A percentile compares a stretch with the other conserved stretches of the same genome.
Conservation (phyloP, 2,888 invertebrate genomes). For the Bhutanitis thaidina region DNA sequence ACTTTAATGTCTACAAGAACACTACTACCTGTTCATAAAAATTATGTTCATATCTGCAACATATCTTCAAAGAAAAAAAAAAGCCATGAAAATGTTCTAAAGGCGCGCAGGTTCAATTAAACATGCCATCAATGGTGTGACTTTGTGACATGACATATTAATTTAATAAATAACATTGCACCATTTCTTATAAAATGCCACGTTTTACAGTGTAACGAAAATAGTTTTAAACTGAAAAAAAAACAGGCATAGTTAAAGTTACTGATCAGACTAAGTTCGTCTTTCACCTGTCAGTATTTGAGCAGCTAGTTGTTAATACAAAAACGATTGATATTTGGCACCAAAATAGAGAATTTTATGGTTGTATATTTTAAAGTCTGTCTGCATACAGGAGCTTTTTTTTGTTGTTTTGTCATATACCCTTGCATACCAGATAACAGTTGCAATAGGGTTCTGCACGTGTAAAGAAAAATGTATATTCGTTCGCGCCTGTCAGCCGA, state of each 20-base stretch:
- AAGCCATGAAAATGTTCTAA: neutral
- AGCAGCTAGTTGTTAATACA: neutral
- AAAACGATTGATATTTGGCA: neutral
- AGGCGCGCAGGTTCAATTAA: neutral
- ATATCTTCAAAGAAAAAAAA: neutral
- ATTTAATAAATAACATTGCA: neutral
- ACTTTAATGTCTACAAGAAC: no score
- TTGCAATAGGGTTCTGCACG: no score
- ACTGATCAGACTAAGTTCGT: neutral
- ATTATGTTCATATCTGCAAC: neutral
- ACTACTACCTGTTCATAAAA: no score
- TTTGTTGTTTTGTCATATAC: no score
- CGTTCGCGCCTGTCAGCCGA: no score
- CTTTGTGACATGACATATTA: neutral
- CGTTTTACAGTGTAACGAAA: neutral
- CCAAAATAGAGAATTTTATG: neutral
- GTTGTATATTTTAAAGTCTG: neutral
- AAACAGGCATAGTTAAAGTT: neutral
- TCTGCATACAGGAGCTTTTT: no score
- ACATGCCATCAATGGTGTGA: neutral
- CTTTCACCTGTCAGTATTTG: neutral
- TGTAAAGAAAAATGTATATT: no score
- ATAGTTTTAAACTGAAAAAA: no score
- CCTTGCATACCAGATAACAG: no score
- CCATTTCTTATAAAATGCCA: neutral